Evolutionary conservation across 2,113 vertebrate species (phyloP), one percentile per base, ranked within the genome.

Genomic region (Otis tarda): DNA sequence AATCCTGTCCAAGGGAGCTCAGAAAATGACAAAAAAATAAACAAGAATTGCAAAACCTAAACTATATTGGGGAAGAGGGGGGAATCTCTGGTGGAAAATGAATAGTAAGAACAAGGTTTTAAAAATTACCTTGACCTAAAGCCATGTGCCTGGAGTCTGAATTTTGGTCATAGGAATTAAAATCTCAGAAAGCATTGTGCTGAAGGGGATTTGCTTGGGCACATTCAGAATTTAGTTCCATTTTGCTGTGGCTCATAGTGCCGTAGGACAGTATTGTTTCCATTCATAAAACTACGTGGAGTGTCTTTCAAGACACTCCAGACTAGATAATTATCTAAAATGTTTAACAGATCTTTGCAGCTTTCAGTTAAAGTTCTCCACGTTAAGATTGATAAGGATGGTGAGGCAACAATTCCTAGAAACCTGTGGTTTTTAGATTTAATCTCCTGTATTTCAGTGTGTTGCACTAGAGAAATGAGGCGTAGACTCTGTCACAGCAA

Each of bases 61-160:
- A 67, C 28, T 63, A 1, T 59, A 49, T 1, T 14, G n/a, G 15
- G 21, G 25, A 6, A 2, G 5, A 3, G 21, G 3, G 2, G 30
- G 41, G 16, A 19, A 28, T 80, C 9, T 57, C 18, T 60, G 33
- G 15, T 50, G 33, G 31, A 37, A 45, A 79, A 74, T 4, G 3
- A 41, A 3, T n/a, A 49, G 14, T 31, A 41, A 61, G 33, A 39
- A 41, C 6, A 14, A 53, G 45, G n/a, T 12, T 39, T 67, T 80
- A 27, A 21, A 45, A 60, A 25, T 39, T 64, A 20, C 13, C 16
- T 60, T 53, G 37, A 16, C 52, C 47, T 60, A 19, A 59, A 67
- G 37, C 28, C 6, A 4, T 9, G 14, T 30, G 15, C 37, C 30
- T 59, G 25, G 33, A 39, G 45, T 37, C 18, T 60, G 45, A 60